Evolutionary conservation across 2,888 invertebrate species (phyloP), one percentile per base, ranked within the genome.

Genomic region (Gandaritis pyraliata): DNA sequence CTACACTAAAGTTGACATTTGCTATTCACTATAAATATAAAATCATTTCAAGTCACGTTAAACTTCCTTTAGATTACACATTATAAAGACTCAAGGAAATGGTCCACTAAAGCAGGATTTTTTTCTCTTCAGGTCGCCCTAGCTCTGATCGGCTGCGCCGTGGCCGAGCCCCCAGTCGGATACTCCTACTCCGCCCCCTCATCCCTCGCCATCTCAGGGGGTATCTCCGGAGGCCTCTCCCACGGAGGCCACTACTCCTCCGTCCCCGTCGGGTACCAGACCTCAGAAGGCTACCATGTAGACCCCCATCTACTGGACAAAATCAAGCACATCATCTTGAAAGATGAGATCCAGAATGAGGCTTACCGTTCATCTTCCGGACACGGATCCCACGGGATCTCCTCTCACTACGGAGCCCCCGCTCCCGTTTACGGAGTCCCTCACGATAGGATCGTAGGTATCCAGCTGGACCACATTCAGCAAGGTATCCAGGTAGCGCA

Each of bases 401-500:
- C 95, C 12, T 95, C 95, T 43, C 90, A 94, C 62, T 96, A 96
- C 83, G 95, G 96, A 18, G 92, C 93, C 51, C 96, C 96, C 47
- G 94, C 95, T 38, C 93, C 95, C 5, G 93, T 93, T 46, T 95
- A 95, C 84, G 96, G 96, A 66, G 95, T 94, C 0, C 95, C 95
- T 56, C 69, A 88, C 0, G 92, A 94, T 51, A 94, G 95, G 69
- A 95, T 97, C 66, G 96, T 96, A 62, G 97, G 97, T 63, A 95
- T 97, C 77, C 96, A 97, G 85, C 94, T 97, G 64, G 97, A 96
- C 78, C 96, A 96, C 67, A 95, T 97, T 76, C 96, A 96, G 80
- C 97, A 97, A 78, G 97, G 96, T 68, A 95, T 97, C 85, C 97
- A 97, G 85, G 97, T 97, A 38, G 97, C 97, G 30, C 97, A 97